phyloP scores from a whole-genome alignment of 1,140 invertebrate genomes.

The Hypothenemus hampei region DNA sequence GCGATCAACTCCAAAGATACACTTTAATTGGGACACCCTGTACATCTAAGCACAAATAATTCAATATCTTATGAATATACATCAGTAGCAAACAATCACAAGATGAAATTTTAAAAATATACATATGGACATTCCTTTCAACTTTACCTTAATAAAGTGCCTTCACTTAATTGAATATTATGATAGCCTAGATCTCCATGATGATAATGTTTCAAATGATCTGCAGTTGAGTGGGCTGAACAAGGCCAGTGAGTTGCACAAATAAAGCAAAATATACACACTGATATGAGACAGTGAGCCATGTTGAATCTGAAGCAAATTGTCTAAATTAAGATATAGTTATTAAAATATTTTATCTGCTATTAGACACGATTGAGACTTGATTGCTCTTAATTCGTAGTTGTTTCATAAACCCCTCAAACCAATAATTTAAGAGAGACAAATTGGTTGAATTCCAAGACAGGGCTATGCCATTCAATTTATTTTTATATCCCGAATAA shows the following conservation, averaged over 20 bases:
- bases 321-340: too few species aligned
- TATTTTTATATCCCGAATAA: too few species aligned
- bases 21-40: not conserved
- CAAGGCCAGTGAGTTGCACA: slow-evolving; percentile 69
- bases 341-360: too few species aligned
- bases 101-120: not conserved
- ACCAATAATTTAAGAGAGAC: too few species aligned
- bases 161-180: slow-evolving; percentile 38
- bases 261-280: slow-evolving; percentile 72
- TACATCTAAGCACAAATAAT: slow-evolving; percentile 1
- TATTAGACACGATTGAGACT: too few species aligned
- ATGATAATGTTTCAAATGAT: slow-evolving; percentile 33
- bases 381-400: too few species aligned
- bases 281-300: slow-evolving; percentile 60
- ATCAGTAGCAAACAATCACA: too few species aligned
- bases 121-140: slow-evolving; percentile 24
- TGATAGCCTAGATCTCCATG: slow-evolving; percentile 30
- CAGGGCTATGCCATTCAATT: too few species aligned
- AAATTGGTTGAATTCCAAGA: too few species aligned
- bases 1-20: too few species aligned
- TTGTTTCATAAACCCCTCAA: too few species aligned
- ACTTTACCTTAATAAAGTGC: slow-evolving; percentile 26
- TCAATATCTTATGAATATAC: too few species aligned
- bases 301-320: slow-evolving; percentile 36
- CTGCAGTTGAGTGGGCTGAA: slow-evolving; percentile 54